These are phyloP conservation scores for Odocoileus virginianus DNA, from an alignment of 2,113 vertebrate species.

Conservation along the genomic window DNA sequence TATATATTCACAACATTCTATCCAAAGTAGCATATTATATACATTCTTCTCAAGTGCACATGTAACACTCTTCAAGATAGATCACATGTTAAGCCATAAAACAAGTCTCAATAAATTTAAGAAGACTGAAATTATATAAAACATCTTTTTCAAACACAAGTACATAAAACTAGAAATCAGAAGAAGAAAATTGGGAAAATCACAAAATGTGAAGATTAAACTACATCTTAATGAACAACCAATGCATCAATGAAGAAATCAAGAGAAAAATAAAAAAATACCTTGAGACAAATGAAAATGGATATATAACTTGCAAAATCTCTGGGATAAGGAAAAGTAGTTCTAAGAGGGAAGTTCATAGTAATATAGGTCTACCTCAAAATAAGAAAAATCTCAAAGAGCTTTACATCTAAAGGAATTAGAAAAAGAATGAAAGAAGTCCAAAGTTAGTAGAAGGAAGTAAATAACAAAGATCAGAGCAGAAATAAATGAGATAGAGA, in stretches of 20 bases:
- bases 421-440: neutral
- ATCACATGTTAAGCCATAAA: neutral
- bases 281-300: neutral
- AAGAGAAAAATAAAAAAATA: neutral
- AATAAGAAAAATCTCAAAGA: neutral
- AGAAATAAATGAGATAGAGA: neutral
- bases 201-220: neutral
- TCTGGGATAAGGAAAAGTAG: neutral
- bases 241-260: neutral
- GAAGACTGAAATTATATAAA: neutral
- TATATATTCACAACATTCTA: neutral
- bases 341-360: neutral
- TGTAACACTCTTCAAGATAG: neutral
- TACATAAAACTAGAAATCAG: neutral
- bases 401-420: neutral
- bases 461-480: neutral
- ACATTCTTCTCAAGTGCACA: neutral
- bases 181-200: neutral
- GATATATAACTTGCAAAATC: neutral
- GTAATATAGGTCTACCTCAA: neutral
- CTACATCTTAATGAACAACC: neutral
- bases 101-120: neutral
- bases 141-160: neutral
- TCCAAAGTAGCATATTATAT: neutral
- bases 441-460: neutral